Conservation (phyloP, 2,888 invertebrate species). For the Oscheius sp. region DNA sequence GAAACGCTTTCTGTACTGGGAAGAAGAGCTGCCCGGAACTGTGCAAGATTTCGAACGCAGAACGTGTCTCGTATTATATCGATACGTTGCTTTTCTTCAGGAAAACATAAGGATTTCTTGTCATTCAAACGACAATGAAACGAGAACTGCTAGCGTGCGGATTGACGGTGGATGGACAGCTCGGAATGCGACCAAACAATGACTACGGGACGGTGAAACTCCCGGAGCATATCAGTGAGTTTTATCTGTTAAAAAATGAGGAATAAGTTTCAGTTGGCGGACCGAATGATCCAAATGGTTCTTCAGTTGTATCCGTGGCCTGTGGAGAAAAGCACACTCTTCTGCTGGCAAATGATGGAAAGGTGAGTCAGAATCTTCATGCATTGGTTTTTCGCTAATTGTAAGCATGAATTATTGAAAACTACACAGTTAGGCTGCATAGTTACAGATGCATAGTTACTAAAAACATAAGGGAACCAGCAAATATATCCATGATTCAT, state of each 20-base stretch:
- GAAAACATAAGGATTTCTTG: neutral
- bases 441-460: neutral
- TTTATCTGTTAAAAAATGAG: constrained; percentile 1
- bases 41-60: too few relatives aligned
- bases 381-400: neutral
- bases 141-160: constrained; percentile 60
- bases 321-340: constrained; percentile 67
- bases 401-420: too few relatives aligned
- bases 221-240: constrained; percentile 57
- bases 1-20: too few relatives aligned
- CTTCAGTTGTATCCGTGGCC: constrained; percentile 51
- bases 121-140: constrained; percentile 41
- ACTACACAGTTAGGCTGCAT: neutral
- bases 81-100: neutral
- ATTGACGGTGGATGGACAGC: constrained; percentile 58
- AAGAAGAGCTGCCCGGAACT: too few relatives aligned
- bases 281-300: constrained; percentile 50
- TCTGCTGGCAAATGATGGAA: constrained; percentile 60
- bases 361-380: constrained; percentile 24
- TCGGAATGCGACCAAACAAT: constrained; percentile 48
- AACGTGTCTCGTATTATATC: neutral
- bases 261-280: constrained; percentile 51
- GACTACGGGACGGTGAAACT: constrained; percentile 40
- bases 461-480: neutral
- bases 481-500: too few relatives aligned